phyloP scores from a whole-genome alignment of 2,888 invertebrate genomes.

The Eurytoma adleriae region DNA sequence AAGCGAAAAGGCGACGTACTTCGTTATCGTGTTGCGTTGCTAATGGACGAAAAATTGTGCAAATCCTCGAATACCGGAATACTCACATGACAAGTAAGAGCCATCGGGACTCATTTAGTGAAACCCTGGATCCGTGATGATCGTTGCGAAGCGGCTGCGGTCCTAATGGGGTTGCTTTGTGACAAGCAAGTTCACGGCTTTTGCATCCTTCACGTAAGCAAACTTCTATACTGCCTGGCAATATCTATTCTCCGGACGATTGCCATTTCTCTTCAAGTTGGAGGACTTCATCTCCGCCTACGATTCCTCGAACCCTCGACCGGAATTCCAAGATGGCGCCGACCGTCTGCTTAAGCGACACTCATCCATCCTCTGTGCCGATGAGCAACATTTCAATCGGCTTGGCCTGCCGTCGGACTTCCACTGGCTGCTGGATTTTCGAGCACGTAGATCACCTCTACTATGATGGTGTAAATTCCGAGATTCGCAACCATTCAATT shows the following conservation, averaged over 20 bases:
- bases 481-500: too few species aligned
- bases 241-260: conserved; percentile 62
- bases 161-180: conserved; percentile 77
- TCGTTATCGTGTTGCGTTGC: too few species aligned
- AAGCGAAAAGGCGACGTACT: too few species aligned
- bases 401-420: conserved; percentile 13
- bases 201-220: neutral
- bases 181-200: conserved; percentile 75
- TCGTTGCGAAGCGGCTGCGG: conserved; percentile 75
- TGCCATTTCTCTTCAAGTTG: conserved; percentile 57
- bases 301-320: conserved; percentile 73
- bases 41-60: too few species aligned
- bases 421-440: too few species aligned
- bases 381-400: conserved; percentile 71
- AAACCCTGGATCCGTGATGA: conserved; percentile 69
- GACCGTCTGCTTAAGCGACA: conserved; percentile 67
- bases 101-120: too few species aligned
- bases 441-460: too few species aligned
- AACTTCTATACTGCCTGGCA: neutral
- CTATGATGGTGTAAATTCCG: too few species aligned
- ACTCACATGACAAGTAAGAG: too few species aligned
- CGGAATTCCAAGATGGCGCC: conserved; percentile 71
- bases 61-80: too few species aligned
- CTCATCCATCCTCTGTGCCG: conserved; percentile 65
- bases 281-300: conserved; percentile 75